phyloP scores from a whole-genome alignment of 2,888 invertebrate genomes.

The Pimpla rufipes region DNA sequence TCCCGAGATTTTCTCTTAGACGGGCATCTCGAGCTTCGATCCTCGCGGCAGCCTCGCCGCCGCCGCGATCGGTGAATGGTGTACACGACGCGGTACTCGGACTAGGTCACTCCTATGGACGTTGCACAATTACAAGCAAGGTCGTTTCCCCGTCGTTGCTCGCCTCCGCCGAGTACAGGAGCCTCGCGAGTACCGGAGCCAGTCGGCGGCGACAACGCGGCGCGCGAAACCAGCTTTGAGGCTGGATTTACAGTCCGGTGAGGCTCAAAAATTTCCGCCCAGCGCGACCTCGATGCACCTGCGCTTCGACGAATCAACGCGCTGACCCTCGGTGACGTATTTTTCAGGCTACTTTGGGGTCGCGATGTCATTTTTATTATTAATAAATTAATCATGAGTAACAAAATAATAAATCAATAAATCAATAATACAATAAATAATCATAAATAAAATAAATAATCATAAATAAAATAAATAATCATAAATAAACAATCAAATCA shows the following conservation, averaged over 20 bases:
- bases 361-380: no score
- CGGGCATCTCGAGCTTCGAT: slow-evolving; percentile 58
- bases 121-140: slow-evolving; percentile 79
- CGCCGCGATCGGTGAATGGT: slow-evolving; percentile 78
- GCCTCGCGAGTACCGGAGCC: slow-evolving; percentile 35
- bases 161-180: slow-evolving; percentile 46
- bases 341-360: no score
- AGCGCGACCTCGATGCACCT: slow-evolving; percentile 29
- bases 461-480: no score
- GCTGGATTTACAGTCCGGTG: background rate
- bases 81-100: slow-evolving; percentile 64
- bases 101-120: slow-evolving; percentile 78
- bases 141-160: slow-evolving; percentile 76
- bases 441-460: no score
- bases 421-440: no score
- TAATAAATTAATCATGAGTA: no score
- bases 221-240: slow-evolving; percentile 1
- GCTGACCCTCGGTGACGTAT: no score
- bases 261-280: no score
- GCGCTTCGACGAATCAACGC: background rate
- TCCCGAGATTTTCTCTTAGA: slow-evolving; percentile 57
- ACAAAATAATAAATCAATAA: no score
- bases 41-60: background rate
- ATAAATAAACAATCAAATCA: no score
- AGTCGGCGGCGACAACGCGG: slow-evolving; percentile 16